Base-by-base conservation (phyloP, 2,888 invertebrate species). In the Podabrus alpinus region DNA sequence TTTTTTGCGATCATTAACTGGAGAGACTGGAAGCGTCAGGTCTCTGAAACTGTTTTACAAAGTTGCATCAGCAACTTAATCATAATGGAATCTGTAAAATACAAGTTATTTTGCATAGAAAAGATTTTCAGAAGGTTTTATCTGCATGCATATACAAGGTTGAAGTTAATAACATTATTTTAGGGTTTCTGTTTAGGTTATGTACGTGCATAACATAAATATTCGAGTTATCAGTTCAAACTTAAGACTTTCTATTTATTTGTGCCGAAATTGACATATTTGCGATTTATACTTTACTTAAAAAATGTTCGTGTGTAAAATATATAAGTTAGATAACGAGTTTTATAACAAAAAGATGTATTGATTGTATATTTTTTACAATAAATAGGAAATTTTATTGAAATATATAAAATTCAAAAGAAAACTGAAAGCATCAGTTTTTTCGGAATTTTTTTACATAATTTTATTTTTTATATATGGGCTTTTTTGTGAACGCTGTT, bases 141-240 rank as follows among this genome's bases (percentile, higher is more conserved):
- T 59, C 21, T 71, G 71, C 62, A 70, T 59, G 59, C 66, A 61
- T 59, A 72, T 61, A 68, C 67, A 72, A 72, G 71, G 59, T 21
- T 67, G 29, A 61, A 68, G 68, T 68, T 68, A 72, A 72, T 72
- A 29, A 72, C 68, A 62, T 64, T 21, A 19, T 64, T 64, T 17
- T 64, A n/a, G 62, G 62, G 17, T 64, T 64, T 19, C 19, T 64
- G 62, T 64, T 64, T 64, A 64, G 62, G 19, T 64, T 64, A 17
- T 19, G 21, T 19, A 64, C 19, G 62, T 64, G 62, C 62, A 19
- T 64, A 19, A 16, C 62, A 64, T 64, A 64, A 64, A 64, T 64
- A 64, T 64, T 64, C 11, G 10, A 64, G 62, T 64, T 64, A 16
- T 64, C 16, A 19, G 19, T 64, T 64, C 62, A 61, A 61, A 61